Evolutionary conservation across 2,888 invertebrate species (phyloP).

Genomic region (Monochamus alternatus): DNA sequence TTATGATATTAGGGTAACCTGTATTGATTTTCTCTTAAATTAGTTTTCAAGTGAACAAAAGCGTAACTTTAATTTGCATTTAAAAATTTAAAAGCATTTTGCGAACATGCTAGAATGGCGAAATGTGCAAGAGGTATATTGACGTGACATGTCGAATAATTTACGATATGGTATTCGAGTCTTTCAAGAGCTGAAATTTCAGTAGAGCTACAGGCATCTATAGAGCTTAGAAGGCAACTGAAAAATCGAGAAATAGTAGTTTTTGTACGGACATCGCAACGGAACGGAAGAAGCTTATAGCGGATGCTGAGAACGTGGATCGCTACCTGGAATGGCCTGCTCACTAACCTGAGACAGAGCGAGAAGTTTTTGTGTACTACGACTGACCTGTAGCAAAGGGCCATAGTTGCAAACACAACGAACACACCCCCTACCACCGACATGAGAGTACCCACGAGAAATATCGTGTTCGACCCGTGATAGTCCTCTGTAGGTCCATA

Average conservation of each 20-base stretch:
- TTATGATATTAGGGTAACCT: no score
- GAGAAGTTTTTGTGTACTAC: conserved; percentile 99
- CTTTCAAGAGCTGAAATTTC: conserved; percentile 24
- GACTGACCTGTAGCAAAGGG: conserved; percentile 99
- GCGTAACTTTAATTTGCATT: no score
- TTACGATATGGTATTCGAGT: conserved; percentile 17
- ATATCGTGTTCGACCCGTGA: conserved; percentile 97
- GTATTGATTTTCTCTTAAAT: no score
- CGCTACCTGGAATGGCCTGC: conserved; percentile 84
- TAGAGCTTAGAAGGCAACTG: conserved; percentile 62
- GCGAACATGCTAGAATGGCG: no score
- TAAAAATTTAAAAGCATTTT: no score
- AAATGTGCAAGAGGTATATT: no score
- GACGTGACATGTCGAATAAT: conserved; percentile 16
- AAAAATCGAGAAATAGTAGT: conserved; percentile 51
- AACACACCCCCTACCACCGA: conserved; percentile 99
- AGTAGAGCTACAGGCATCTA: conserved; percentile 64
- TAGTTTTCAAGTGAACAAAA: no score
- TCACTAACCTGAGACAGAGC: conserved; percentile 98
- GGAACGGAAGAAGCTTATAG: conserved; percentile 54
- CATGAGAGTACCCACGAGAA: conserved; percentile 98
- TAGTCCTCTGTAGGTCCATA: conserved; percentile 85
- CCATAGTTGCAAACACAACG: conserved; percentile 98
- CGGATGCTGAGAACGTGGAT: conserved; percentile 70
- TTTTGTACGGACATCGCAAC: conserved; percentile 44